Base-by-base conservation (phyloP, 2,113 vertebrate genomes). In the Pseudorhombus dupliciocellatus region DNA sequence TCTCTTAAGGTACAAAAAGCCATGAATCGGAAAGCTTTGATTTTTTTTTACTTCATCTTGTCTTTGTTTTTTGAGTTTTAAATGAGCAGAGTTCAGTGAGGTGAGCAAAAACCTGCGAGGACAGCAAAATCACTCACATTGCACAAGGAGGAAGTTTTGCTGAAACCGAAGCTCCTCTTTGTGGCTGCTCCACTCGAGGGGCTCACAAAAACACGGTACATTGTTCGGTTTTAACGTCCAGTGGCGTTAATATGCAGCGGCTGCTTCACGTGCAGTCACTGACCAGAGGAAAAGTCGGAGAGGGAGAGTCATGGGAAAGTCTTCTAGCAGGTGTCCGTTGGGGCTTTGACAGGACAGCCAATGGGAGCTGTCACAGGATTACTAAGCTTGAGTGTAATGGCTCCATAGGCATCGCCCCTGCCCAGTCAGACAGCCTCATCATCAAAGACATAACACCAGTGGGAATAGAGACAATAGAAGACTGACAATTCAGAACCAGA, bases 251-350 rank as follows among this genome's bases (percentile, higher is more conserved):
- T 34, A 66, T 73, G 44, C 55, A 59, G 62, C 25, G 21, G 20
- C 53, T 64, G 66, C 53, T 54, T 34, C 50, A 46, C 46, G 26
- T 14, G 16, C 5, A 18, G 5, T 56, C 26, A 64, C 34, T 59
- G 77, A 67, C 66, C 86, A 87, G 83, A 84, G 84, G 72, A 69
- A 80, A 31, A 21, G n/a, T 21, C 4, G 4, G n/a, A n/a, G n/a
- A n/a, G n/a, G n/a, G n/a, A n/a, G 3, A 14, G 14, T 15, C 40
- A 14, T 11, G 14, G 40, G 15, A 42, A 14, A 15, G 40, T 15
- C 40, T 42, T 14, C 40, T 3, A 42, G 40, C 14, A 14, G 40
- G 12, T 42, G 40, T 42, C 40, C 12, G 10, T 2, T 14, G 4
- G 11, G 2, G 40, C 10, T 42, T 42, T 42, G 37, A 42, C 37